These are phyloP conservation scores for Lophius americanus DNA, from an alignment of 2,797 vertebrate genomes.

Conservation along the genomic window DNA sequence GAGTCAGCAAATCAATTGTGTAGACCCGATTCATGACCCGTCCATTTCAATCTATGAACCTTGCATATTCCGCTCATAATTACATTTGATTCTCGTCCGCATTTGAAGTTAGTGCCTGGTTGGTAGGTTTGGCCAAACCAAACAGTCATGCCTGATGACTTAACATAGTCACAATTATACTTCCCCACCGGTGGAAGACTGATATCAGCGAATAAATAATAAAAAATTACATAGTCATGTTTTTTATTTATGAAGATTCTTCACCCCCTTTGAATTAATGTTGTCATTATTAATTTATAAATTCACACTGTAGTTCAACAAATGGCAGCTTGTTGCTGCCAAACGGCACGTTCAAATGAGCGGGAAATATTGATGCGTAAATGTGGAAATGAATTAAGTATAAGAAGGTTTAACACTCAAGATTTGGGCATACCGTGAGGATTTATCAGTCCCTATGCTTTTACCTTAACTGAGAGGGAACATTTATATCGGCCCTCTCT, in stretches of 20 bases:
- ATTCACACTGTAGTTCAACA: not conserved
- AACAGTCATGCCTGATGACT: not conserved
- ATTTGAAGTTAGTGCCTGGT: not conserved
- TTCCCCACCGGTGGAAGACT: not conserved
- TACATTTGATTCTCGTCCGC: not conserved
- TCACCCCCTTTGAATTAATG: not conserved
- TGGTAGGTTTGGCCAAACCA: not conserved
- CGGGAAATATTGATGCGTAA: not conserved
- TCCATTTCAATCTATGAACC: too few relatives aligned
- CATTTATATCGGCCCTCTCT: too few relatives aligned
- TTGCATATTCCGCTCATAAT: not conserved
- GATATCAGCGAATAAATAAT: not conserved
- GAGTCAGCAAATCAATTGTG: too few relatives aligned
- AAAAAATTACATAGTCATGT: not conserved
- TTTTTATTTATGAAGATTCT: not conserved
- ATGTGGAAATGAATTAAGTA: too few relatives aligned
- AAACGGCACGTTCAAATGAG: not conserved
- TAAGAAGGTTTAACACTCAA: too few relatives aligned
- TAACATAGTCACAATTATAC: not conserved
- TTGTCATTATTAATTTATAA: slow-evolving; percentile 6
- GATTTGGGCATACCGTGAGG: too few relatives aligned
- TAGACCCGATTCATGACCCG: too few relatives aligned
- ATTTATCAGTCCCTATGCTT: too few relatives aligned
- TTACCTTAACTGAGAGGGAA: too few relatives aligned
- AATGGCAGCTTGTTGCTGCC: not conserved